phyloP scores from a whole-genome alignment of 2,113 vertebrate species.

The Eurystomus gularis region DNA sequence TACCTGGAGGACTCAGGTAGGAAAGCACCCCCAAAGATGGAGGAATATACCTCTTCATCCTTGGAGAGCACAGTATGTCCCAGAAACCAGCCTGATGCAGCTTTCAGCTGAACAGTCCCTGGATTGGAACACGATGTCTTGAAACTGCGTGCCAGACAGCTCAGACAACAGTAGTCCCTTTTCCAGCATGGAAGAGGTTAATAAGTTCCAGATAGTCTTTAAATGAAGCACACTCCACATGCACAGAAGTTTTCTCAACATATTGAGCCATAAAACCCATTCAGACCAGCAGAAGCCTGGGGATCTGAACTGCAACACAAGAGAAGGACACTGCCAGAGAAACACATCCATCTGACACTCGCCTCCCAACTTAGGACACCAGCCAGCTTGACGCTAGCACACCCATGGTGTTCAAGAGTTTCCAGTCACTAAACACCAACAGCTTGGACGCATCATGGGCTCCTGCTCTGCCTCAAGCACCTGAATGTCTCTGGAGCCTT shows the following conservation, averaged over 20 bases:
- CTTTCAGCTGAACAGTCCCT: neutral
- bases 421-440: neutral
- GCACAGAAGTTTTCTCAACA: neutral
- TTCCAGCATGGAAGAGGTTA: neutral
- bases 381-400: neutral
- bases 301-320: neutral
- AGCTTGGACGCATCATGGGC: neutral
- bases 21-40: neutral
- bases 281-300: neutral
- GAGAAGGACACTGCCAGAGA: neutral
- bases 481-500: neutral
- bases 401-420: neutral
- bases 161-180: neutral
- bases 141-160: neutral
- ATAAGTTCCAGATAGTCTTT: neutral
- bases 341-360: neutral
- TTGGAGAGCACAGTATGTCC: neutral
- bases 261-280: neutral
- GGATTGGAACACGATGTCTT: neutral
- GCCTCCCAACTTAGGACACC: neutral
- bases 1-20: neutral
- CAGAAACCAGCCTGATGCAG: neutral
- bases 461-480: conserved; percentile 38
- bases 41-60: neutral
- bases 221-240: neutral